These are phyloP conservation scores for Spilarctia lutea DNA, from an alignment of 2,888 invertebrate genomes.

Conservation along the genomic window DNA sequence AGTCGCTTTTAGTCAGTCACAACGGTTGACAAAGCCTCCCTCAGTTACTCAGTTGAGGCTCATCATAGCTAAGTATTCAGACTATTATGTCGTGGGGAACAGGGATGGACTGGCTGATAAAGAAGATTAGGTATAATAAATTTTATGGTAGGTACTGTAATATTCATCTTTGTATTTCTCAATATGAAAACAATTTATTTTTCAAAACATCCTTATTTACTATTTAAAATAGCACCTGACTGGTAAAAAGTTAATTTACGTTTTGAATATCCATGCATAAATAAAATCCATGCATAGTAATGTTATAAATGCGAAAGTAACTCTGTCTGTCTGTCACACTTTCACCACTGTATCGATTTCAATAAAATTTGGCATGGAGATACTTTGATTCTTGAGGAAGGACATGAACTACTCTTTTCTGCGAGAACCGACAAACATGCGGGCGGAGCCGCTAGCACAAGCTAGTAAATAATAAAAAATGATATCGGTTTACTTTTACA, in stretches of 20 bases:
- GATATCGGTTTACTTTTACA: too few relatives aligned
- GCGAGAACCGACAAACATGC: too few relatives aligned
- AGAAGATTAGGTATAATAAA: not conserved
- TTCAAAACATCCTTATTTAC: not conserved
- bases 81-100: conserved; percentile 17
- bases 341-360: too few relatives aligned
- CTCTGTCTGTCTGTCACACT: too few relatives aligned
- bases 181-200: not conserved
- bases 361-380: too few relatives aligned
- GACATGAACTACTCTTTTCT: too few relatives aligned
- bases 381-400: too few relatives aligned
- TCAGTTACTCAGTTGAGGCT: conserved; percentile 29
- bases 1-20: conserved; percentile 41
- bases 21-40: conserved; percentile 47
- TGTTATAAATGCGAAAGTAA: too few relatives aligned
- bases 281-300: too few relatives aligned
- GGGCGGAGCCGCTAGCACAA: too few relatives aligned
- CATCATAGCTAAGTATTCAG: conserved; percentile 25
- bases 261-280: not conserved
- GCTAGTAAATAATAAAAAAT: too few relatives aligned
- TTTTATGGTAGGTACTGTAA: not conserved
- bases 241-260: not conserved
- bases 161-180: not conserved
- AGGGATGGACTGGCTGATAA: conserved; percentile 12
- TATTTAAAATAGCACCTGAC: not conserved